Evolutionary conservation across 2,888 invertebrate species (phyloP).

Genomic region (Eupithecia inturbata): DNA sequence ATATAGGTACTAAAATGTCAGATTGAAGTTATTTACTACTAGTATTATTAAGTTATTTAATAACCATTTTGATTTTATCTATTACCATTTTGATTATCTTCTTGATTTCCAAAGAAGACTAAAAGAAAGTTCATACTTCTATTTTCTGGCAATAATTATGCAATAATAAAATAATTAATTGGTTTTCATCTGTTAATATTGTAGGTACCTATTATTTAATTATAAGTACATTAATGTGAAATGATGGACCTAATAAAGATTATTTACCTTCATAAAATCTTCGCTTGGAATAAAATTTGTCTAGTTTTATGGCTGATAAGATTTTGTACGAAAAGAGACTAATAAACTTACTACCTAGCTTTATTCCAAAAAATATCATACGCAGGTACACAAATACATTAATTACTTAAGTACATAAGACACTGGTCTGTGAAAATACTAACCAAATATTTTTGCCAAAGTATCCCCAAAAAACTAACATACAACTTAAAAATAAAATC

Average conservation of each 20-base stretch:
- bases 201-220: not conserved
- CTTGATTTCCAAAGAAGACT: not conserved
- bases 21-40: not conserved
- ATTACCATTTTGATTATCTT: not conserved
- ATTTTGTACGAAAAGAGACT: not conserved
- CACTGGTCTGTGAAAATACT: not conserved
- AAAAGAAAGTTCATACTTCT: not conserved
- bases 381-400: not conserved
- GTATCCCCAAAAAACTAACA: not conserved
- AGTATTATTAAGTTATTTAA: no score
- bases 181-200: no score
- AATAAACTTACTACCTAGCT: not conserved
- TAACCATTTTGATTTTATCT: not conserved
- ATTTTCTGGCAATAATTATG: not conserved
- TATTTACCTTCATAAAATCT: not conserved
- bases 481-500: constrained; percentile 42
- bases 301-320: not conserved
- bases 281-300: not conserved
- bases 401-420: not conserved
- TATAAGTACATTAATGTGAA: not conserved
- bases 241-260: no score
- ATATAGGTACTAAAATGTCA: not conserved
- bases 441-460: not conserved
- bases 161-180: not conserved
- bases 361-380: not conserved